Evolutionary conservation across 2,797 vertebrate genomes (phyloP).

Genomic region (Microctenopoma lineatum): DNA sequence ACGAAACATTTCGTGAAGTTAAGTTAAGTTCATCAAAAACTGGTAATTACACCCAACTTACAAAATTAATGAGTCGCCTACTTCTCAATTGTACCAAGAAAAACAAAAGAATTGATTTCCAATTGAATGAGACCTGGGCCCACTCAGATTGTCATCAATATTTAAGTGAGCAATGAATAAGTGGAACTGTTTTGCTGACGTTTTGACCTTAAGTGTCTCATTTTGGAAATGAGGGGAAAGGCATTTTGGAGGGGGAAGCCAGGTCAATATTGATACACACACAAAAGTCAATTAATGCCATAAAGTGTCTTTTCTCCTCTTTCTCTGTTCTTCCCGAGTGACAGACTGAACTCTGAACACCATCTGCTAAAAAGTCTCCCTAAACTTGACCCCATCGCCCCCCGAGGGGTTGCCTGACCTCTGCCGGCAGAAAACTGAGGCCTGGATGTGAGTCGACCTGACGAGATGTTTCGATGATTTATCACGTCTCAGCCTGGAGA

Average conservation of each 20-base stretch:
- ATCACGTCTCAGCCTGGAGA: constrained; percentile 44
- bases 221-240: constrained; percentile 56
- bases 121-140: constrained; percentile 39
- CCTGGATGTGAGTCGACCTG: constrained; percentile 45
- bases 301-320: constrained; percentile 72
- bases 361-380: constrained; percentile 79
- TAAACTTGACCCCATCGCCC: constrained; percentile 81
- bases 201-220: constrained; percentile 78
- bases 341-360: constrained; percentile 74
- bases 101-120: constrained; percentile 71
- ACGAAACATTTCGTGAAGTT: not conserved
- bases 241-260: constrained; percentile 21
- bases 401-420: constrained; percentile 61
- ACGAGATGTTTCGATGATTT: constrained; percentile 44
- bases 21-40: not conserved
- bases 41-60: constrained; percentile 13
- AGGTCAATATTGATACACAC: constrained; percentile 70
- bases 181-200: constrained; percentile 71
- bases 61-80: constrained; percentile 10
- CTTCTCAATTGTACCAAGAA: constrained; percentile 29
- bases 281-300: constrained; percentile 69
- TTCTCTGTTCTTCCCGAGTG: constrained; percentile 69
- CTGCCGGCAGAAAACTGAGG: constrained; percentile 37
- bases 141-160: constrained; percentile 75
- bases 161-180: constrained; percentile 73